Evolutionary conservation across 1,140 invertebrate genomes (phyloP).

Genomic region (Zaprionus africanus): DNA sequence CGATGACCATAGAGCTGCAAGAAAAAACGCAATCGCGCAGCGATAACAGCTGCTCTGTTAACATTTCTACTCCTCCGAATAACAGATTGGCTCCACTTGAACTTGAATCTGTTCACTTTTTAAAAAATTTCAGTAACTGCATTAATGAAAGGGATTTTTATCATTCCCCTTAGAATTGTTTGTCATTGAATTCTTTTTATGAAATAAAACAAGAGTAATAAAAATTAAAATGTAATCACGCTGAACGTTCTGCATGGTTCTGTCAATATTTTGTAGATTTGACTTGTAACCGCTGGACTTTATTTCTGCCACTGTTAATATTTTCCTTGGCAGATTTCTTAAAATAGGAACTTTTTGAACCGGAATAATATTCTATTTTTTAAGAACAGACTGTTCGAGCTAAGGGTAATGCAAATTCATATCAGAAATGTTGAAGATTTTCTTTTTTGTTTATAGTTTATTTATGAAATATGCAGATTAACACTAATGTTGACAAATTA

Average conservation of each 20-base stretch:
- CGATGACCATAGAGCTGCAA: slow-evolving; percentile 33
- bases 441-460: slow-evolving; percentile 39
- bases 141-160: too few species aligned
- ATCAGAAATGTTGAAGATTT: neutral
- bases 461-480: slow-evolving; percentile 48
- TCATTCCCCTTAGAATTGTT: too few species aligned
- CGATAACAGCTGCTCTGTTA: slow-evolving; percentile 20
- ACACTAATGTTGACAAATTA: slow-evolving; percentile 65
- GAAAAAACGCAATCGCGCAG: slow-evolving; percentile 1
- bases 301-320: neutral
- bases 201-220: neutral
- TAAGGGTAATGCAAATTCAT: too few species aligned
- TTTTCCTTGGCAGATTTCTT: neutral
- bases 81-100: slow-evolving; percentile 30
- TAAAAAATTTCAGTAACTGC: too few species aligned
- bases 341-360: neutral
- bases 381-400: too few species aligned
- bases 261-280: neutral
- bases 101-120: neutral
- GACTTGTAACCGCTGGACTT: neutral
- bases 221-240: neutral
- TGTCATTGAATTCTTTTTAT: too few species aligned
- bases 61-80: neutral
- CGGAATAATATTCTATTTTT: too few species aligned
- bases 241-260: neutral